Evolutionary conservation across 2,797 vertebrate genomes (phyloP).

Genomic region (Dipus sagitta): DNA sequence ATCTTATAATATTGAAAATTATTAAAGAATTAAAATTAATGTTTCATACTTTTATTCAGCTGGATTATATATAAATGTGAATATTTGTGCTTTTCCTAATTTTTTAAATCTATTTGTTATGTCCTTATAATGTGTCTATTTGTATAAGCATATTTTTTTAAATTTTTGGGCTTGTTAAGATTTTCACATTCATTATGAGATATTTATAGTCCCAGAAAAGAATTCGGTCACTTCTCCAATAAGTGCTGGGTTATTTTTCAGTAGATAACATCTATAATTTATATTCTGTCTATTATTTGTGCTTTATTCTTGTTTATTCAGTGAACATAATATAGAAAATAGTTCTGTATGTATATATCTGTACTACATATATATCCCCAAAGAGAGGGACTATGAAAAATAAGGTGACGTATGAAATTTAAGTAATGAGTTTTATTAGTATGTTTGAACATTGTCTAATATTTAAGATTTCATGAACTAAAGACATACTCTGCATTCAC

Average conservation of each 20-base stretch:
- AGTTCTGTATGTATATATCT: not conserved
- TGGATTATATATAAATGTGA: not conserved
- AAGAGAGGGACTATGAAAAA: conserved; percentile 3
- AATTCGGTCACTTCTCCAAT: not conserved
- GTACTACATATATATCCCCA: not conserved
- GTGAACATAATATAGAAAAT: not conserved
- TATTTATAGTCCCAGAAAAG: rapidly evolving
- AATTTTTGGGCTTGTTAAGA: not conserved
- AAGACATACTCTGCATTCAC: not conserved
- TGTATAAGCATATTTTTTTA: not conserved
- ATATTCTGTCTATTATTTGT: not conserved
- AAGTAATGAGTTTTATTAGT: not conserved
- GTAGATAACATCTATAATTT: not conserved
- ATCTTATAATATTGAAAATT: not conserved
- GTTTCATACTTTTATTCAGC: not conserved
- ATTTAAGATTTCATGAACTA: not conserved
- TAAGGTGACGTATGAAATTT: not conserved
- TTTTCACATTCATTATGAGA: not conserved
- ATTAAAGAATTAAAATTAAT: not conserved
- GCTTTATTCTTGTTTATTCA: not conserved
- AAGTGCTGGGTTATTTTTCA: not conserved
- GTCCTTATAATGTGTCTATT: not conserved
- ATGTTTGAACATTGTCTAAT: not conserved
- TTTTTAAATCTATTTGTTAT: not conserved
- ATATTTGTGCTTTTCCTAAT: not conserved